A percentile compares a stretch with the other conserved stretches of the same genome.
Evolutionary conservation across 2,888 invertebrate genomes (phyloP).

Genomic region (Ormyrus labotus): DNA sequence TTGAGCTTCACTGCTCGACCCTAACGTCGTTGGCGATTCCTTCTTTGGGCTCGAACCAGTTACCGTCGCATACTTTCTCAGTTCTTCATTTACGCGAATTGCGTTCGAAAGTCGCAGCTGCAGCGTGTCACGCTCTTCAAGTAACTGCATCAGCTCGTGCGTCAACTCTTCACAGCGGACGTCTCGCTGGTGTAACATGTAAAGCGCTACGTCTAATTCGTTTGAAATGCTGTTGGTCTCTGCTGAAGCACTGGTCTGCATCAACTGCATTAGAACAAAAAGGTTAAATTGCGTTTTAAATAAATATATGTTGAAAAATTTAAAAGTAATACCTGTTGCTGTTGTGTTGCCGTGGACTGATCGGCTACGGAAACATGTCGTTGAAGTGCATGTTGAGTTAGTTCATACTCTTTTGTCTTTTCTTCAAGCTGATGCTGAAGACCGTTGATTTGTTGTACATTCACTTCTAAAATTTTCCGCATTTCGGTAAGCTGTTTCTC

Average conservation of each 20-base stretch:
- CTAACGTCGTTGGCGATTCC: slow-evolving; percentile 50
- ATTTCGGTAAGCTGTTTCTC: slow-evolving; percentile 79
- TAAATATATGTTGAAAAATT: neutral
- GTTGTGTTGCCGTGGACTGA: neutral
- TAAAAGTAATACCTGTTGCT: slow-evolving; percentile 20
- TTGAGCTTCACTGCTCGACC: slow-evolving; percentile 34
- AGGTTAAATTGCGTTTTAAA: neutral
- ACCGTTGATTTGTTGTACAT: slow-evolving; percentile 84
- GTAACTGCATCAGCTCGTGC: slow-evolving; percentile 86
- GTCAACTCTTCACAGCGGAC: slow-evolving; percentile 92
- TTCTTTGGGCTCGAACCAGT: slow-evolving; percentile 56
- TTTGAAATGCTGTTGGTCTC: slow-evolving; percentile 42
- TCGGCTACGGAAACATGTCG: slow-evolving; percentile 61
- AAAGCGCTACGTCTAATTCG: slow-evolving; percentile 87
- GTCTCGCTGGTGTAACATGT: slow-evolving; percentile 91
- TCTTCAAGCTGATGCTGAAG: slow-evolving; percentile 82
- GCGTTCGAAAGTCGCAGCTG: slow-evolving; percentile 90
- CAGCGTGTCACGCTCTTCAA: slow-evolving; percentile 91
- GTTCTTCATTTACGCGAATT: slow-evolving; percentile 84
- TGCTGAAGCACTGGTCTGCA: too few relatives aligned
- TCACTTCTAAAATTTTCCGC: slow-evolving; percentile 81
- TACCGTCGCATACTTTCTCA: slow-evolving; percentile 68
- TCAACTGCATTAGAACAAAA: too few relatives aligned
- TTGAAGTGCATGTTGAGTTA: slow-evolving; percentile 69
- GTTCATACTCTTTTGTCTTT: slow-evolving; percentile 79